These are phyloP conservation scores for Eunapius fragilis DNA, from an alignment of 37 sponge, comb jelly and placozoan species.

Conservation along the genomic window DNA sequence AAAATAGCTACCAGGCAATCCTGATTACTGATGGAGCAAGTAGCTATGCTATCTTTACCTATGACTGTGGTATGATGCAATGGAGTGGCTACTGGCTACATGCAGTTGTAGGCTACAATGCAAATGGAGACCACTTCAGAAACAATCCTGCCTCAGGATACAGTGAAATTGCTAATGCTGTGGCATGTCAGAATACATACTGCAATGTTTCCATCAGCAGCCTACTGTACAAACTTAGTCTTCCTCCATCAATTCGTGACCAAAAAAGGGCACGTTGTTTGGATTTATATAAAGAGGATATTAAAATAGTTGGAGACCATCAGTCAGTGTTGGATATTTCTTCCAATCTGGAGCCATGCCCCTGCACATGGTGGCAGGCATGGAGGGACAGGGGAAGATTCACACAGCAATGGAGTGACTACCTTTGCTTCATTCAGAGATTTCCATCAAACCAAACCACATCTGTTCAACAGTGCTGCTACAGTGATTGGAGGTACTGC, in stretches of 20 bases:
- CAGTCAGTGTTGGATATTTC: background rate
- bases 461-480: slow-evolving; percentile 10
- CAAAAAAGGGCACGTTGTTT: too few relatives aligned
- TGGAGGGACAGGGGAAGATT: slow-evolving; percentile 11
- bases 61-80: slow-evolving; percentile 52
- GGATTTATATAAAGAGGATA: too few relatives aligned
- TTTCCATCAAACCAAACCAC: background rate
- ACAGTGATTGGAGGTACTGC: background rate
- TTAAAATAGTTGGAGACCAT: background rate
- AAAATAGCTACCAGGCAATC: slow-evolving; percentile 27
- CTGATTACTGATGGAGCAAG: slow-evolving; percentile 57
- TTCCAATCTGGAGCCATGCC: slow-evolving; percentile 8
- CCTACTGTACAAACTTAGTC: background rate
- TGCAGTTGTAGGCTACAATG: slow-evolving; percentile 50
- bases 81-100: slow-evolving; percentile 47
- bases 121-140: slow-evolving; percentile 22
- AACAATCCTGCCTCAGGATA: slow-evolving; percentile 32
- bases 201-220: too few relatives aligned
- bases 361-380: slow-evolving; percentile 23
- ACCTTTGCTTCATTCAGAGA: slow-evolving; percentile 3
- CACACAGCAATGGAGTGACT: background rate
- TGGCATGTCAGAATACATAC: too few relatives aligned
- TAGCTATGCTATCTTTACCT: slow-evolving; percentile 68
- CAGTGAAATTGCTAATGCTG: too few relatives aligned
- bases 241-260: background rate